Evolutionary conservation across 2,888 invertebrate genomes (phyloP).

Genomic region (Gordius sp.): DNA sequence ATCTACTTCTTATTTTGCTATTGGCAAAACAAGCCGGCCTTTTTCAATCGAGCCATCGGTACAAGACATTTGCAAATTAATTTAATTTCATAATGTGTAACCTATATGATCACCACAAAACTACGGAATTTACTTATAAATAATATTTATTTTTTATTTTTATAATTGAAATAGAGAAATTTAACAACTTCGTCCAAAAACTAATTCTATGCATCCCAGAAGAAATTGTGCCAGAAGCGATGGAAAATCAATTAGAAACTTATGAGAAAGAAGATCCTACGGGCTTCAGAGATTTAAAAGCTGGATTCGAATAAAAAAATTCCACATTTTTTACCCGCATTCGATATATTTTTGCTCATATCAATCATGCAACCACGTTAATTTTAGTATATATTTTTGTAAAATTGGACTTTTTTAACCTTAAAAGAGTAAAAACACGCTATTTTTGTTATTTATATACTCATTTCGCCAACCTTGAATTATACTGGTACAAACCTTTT

Average conservation of each 20-base stretch:
- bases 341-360: too few relatives aligned
- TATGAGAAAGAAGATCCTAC: background rate
- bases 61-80: background rate
- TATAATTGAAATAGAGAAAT: background rate
- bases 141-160: background rate
- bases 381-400: too few relatives aligned
- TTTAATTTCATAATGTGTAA: conserved; percentile 9
- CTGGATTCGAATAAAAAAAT: too few relatives aligned
- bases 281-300: background rate
- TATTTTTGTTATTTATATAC: too few relatives aligned
- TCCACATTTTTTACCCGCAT: too few relatives aligned
- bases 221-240: conserved; percentile 14
- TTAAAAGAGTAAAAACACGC: too few relatives aligned
- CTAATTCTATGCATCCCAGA: conserved; percentile 17
- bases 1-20: conserved; percentile 55
- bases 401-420: too few relatives aligned
- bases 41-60: conserved; percentile 37
- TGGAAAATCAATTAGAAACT: background rate
- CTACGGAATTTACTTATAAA: background rate
- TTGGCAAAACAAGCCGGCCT: conserved; percentile 47
- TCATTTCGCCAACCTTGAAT: too few relatives aligned
- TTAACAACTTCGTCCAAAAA: conserved; percentile 17
- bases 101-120: background rate
- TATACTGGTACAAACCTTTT: too few relatives aligned
- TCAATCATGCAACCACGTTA: too few relatives aligned